Conservation (phyloP, 1,140 invertebrate species). For the Neomicropteryx cornuta region DNA sequence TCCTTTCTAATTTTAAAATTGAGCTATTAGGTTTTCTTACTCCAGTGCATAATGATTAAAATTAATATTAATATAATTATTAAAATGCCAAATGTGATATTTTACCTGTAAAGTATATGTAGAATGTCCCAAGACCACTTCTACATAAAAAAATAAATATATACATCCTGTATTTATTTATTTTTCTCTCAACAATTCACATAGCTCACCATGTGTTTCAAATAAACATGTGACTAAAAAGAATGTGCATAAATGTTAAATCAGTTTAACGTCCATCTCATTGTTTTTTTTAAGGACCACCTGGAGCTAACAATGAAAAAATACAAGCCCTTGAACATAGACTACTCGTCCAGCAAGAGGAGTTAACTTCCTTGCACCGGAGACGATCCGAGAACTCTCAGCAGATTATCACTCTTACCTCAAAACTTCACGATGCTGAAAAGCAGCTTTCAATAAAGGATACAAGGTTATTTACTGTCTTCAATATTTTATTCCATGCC, state of each 20-base stretch:
- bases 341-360: constrained; percentile 77
- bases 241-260: constrained; percentile 5
- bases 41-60: no score
- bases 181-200: constrained; percentile 6
- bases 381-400: constrained; percentile 86
- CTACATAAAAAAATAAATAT: neutral
- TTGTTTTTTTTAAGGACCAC: constrained; percentile 16
- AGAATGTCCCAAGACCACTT: neutral
- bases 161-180: neutral
- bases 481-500: constrained; percentile 1
- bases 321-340: constrained; percentile 71
- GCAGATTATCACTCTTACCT: constrained; percentile 83
- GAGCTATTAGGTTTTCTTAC: no score
- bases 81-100: no score
- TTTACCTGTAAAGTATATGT: no score
- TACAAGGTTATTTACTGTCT: constrained; percentile 46
- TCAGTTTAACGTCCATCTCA: neutral
- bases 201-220: neutral
- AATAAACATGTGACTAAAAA: constrained; percentile 1
- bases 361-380: constrained; percentile 80
- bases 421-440: constrained; percentile 75
- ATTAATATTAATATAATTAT: no score
- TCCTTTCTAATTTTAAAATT: no score
- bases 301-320: constrained; percentile 32
- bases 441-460: constrained; percentile 64